A percentile compares a stretch with the other conserved stretches of the same genome.
Conservation (phyloP, 2,797 vertebrate species). For the Labeo calbasu region DNA sequence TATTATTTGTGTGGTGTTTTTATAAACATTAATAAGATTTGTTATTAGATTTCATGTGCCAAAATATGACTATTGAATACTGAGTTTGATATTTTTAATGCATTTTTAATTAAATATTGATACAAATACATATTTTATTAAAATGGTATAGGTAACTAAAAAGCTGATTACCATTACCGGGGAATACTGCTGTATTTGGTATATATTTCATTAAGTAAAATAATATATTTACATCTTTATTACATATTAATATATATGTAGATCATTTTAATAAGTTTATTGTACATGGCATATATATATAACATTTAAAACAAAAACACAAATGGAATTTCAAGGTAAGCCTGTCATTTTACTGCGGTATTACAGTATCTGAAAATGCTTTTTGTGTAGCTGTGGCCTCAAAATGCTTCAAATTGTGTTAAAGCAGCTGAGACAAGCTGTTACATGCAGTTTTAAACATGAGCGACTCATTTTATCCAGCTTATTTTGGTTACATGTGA, state of each 20-base stretch:
- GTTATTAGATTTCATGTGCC: background rate
- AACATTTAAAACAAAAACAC: conserved; percentile 11
- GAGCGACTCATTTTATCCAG: background rate
- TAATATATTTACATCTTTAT: background rate
- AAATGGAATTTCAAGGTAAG: conserved; percentile 19
- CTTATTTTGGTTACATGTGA: background rate
- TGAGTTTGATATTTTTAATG: background rate
- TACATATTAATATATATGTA: background rate
- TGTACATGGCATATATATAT: background rate
- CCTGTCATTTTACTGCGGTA: background rate
- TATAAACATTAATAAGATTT: background rate
- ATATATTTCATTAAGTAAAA: too few relatives aligned
- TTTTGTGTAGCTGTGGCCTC: conserved; percentile 13
- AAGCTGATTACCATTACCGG: background rate
- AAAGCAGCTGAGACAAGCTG: background rate
- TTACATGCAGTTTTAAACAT: conserved; percentile 18
- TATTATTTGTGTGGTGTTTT: background rate
- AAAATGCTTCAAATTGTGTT: background rate
- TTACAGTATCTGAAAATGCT: conserved; percentile 22
- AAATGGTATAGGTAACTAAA: background rate
- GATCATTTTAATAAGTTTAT: too few relatives aligned
- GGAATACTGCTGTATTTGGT: background rate
- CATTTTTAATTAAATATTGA: background rate
- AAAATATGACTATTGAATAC: too few relatives aligned
- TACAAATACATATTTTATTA: background rate